A percentile compares a stretch with the other conserved stretches of the same genome.
Conservation (phyloP, 2,113 vertebrate genomes). For the Potamarius usumacintae region DNA sequence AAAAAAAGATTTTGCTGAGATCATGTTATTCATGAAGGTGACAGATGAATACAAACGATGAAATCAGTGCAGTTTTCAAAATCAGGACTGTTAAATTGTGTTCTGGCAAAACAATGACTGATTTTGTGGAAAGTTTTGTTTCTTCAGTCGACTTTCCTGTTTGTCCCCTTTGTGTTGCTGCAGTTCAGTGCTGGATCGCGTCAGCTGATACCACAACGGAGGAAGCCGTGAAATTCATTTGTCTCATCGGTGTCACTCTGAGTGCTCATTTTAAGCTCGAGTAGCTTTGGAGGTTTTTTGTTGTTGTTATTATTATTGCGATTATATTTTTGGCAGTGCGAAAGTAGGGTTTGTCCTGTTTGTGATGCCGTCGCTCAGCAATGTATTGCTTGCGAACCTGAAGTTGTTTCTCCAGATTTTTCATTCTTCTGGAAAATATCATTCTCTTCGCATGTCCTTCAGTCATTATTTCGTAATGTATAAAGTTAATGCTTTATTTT, state of each 20-base stretch:
- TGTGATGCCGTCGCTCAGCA: background rate
- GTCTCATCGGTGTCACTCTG: background rate
- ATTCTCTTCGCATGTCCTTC: too few relatives aligned
- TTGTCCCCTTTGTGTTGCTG: background rate
- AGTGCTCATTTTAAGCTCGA: background rate
- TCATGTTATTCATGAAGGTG: background rate
- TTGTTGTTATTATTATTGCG: too few relatives aligned
- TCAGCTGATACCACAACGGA: too few relatives aligned
- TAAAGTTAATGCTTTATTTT: background rate
- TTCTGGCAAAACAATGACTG: background rate
- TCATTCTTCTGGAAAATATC: background rate
- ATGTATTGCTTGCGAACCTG: too few relatives aligned
- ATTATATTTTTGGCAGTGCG: background rate
- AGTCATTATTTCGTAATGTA: too few relatives aligned
- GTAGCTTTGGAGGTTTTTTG: background rate
- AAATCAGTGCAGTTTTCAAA: background rate
- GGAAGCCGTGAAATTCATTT: too few relatives aligned
- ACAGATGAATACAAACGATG: background rate
- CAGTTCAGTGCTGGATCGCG: background rate
- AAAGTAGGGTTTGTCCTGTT: background rate
- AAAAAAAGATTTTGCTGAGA: background rate
- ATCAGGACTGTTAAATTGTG: background rate
- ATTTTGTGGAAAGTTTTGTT: background rate
- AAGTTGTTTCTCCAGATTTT: background rate
- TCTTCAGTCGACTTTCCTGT: too few relatives aligned